A percentile compares a stretch with the other conserved stretches of the same genome.
Conservation (phyloP, 92 coral and sea anemone genomes). For the Epizoanthus illoricatus region DNA sequence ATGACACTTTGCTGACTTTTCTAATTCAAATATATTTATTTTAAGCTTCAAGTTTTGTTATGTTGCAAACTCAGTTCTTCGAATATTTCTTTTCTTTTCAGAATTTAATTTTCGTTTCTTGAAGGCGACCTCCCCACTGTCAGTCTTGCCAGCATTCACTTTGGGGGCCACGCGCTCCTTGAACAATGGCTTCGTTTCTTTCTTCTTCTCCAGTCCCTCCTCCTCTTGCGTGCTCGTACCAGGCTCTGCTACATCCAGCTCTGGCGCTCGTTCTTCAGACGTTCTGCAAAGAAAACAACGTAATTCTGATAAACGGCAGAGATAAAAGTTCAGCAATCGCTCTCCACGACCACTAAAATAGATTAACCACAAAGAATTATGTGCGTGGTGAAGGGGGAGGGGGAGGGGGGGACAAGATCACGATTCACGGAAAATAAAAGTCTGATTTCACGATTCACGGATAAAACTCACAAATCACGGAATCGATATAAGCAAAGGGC, state of each 20-base stretch:
- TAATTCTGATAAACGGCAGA: neutral
- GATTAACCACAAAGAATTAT: too few species aligned
- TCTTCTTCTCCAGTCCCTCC: slow-evolving; percentile 47
- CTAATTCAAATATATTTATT: too few species aligned
- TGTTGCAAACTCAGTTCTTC: slow-evolving; percentile 66
- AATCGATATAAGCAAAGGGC: too few species aligned
- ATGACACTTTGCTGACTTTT: too few species aligned
- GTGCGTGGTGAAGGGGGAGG: too few species aligned
- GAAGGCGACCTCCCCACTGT: slow-evolving; percentile 68
- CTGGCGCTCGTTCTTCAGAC: slow-evolving; percentile 10
- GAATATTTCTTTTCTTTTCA: slow-evolving; percentile 80
- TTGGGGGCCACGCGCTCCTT: slow-evolving; percentile 81
- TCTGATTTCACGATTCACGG: too few species aligned
- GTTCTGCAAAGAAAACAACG: slow-evolving; percentile 29
- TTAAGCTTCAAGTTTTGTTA: neutral
- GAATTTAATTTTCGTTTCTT: slow-evolving; percentile 86
- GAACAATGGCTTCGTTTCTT: slow-evolving; percentile 68
- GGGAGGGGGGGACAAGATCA: too few species aligned
- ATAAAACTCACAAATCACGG: too few species aligned
- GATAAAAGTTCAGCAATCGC: too few species aligned
- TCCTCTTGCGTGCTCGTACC: slow-evolving; percentile 8
- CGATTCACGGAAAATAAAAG: too few species aligned
- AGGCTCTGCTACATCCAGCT: neutral
- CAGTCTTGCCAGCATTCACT: slow-evolving; percentile 50
- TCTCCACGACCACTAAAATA: too few species aligned